phyloP scores from a whole-genome alignment of 2,888 invertebrate species.

The Athalia cordata region DNA sequence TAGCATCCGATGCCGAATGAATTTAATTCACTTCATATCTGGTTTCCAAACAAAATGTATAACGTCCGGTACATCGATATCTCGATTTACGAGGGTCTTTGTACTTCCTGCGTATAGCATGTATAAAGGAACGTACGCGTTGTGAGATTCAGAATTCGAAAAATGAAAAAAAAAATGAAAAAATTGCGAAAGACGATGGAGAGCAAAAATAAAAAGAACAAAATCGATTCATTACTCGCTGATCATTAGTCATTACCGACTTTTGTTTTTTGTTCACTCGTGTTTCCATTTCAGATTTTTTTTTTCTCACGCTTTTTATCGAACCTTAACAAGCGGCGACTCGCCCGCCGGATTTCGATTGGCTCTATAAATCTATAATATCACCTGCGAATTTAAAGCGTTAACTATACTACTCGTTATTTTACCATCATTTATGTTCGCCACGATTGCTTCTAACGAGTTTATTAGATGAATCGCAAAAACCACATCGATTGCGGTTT shows the following conservation, averaged over 20 bases:
- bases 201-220: not conserved
- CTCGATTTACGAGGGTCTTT: slow-evolving; percentile 13
- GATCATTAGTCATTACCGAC: slow-evolving; percentile 19
- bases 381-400: not conserved
- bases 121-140: not conserved
- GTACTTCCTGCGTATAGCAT: slow-evolving; percentile 5
- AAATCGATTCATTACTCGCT: slow-evolving; percentile 14
- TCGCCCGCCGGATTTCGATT: too few relatives aligned
- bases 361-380: not conserved
- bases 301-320: slow-evolving; percentile 6
- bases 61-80: not conserved
- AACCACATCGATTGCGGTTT: too few relatives aligned
- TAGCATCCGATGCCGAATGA: not conserved
- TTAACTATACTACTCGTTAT: not conserved
- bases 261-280: not conserved
- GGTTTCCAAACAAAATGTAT: slow-evolving; percentile 13
- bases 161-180: not conserved
- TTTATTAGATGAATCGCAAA: not conserved
- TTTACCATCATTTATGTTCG: not conserved
- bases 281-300: not conserved
- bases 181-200: not conserved
- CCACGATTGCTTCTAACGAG: not conserved
- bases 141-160: too few relatives aligned
- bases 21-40: slow-evolving; percentile 20
- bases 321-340: too few relatives aligned